Conservation (phyloP, 2,113 vertebrate genomes). For the Donacobius atricapilla region DNA sequence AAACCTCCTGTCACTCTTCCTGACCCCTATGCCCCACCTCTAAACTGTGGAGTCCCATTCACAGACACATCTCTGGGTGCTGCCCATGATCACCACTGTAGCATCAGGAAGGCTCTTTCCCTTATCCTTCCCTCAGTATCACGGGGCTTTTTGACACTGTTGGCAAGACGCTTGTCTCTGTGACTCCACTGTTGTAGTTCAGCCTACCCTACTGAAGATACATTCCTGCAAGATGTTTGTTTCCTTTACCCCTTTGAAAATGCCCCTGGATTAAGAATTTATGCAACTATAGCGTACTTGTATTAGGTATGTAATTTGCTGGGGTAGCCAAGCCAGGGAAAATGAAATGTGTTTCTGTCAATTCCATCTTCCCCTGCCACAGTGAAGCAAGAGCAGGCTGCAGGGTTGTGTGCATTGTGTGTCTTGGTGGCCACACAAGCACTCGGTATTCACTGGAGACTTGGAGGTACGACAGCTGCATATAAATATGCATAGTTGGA, state of each 20-base stretch:
- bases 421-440: slow-evolving; percentile 67
- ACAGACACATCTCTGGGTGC: not conserved
- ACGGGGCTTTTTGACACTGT: not conserved
- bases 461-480: slow-evolving; percentile 70
- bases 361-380: slow-evolving; percentile 25
- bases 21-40: not conserved
- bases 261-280: slow-evolving; percentile 28
- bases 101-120: not conserved
- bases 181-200: slow-evolving; percentile 6
- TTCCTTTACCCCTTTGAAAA: slow-evolving; percentile 41
- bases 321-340: not conserved
- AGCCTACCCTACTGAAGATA: slow-evolving; percentile 21
- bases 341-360: slow-evolving; percentile 9
- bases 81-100: not conserved
- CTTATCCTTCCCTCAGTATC: not conserved
- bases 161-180: slow-evolving; percentile 31
- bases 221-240: slow-evolving; percentile 26
- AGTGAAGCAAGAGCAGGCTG: slow-evolving; percentile 43
- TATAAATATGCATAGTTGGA: slow-evolving; percentile 76
- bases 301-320: not conserved
- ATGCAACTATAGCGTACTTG: not conserved
- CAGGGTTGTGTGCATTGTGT: slow-evolving; percentile 44
- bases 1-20: not conserved
- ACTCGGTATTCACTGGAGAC: slow-evolving; percentile 69
- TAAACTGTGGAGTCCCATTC: not conserved